phyloP scores from a whole-genome alignment of 2,113 vertebrate genomes.

The Petrocephalus zakoni region DNA sequence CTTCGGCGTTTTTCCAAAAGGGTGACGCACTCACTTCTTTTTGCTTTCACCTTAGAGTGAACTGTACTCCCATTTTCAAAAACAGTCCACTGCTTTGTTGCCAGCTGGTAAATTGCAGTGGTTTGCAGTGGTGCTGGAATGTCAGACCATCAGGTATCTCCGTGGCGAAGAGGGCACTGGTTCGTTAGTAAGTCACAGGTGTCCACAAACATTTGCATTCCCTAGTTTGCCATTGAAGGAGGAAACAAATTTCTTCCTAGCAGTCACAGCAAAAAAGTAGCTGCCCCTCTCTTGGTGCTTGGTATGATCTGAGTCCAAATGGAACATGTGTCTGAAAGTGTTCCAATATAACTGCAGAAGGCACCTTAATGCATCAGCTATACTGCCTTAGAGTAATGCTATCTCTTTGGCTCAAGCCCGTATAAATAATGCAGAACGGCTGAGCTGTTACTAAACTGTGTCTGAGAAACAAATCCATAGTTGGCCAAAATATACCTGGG shows the following conservation, averaged over 20 bases:
- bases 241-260: constrained; percentile 33
- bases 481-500: constrained; percentile 46
- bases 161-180: constrained; percentile 42
- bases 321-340: constrained; percentile 38
- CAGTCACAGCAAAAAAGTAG: constrained; percentile 15
- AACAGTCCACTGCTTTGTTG: constrained; percentile 25
- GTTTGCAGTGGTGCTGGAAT: constrained; percentile 43
- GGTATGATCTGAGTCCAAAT: constrained; percentile 26
- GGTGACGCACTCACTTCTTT: neutral
- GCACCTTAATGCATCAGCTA: constrained; percentile 54
- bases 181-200: constrained; percentile 36
- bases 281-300: constrained; percentile 30
- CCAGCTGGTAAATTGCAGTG: neutral
- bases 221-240: constrained; percentile 40
- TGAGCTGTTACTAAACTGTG: constrained; percentile 70
- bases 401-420: constrained; percentile 60
- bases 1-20: constrained; percentile 17
- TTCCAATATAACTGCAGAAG: constrained; percentile 51
- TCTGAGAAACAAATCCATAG: constrained; percentile 63
- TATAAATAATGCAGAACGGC: constrained; percentile 83
- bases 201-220: constrained; percentile 52
- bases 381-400: constrained; percentile 71
- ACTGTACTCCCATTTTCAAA: constrained; percentile 27
- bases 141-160: constrained; percentile 42
- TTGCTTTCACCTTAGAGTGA: constrained; percentile 29